Conservation (phyloP, 2,888 invertebrate species). For the Prenolepis imparis region DNA sequence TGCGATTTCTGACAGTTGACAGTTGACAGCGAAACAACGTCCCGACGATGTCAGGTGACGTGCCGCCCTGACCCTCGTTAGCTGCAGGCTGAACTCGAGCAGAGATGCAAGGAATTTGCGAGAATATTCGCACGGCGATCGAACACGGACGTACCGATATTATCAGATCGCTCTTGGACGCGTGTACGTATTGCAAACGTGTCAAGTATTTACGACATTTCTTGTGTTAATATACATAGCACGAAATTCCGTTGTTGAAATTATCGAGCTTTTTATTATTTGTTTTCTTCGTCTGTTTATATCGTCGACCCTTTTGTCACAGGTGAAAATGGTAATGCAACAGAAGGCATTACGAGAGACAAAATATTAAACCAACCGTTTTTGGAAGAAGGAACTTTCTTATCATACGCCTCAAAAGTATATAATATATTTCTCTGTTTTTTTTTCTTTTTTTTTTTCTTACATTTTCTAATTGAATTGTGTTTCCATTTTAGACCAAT, state of each 20-base stretch:
- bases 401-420: slow-evolving; percentile 88
- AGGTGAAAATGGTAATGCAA: slow-evolving; percentile 84
- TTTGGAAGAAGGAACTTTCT: slow-evolving; percentile 87
- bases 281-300: neutral
- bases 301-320: neutral
- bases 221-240: too few species aligned
- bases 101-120: slow-evolving; percentile 86
- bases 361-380: slow-evolving; percentile 87
- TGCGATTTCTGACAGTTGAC: slow-evolving; percentile 18
- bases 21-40: slow-evolving; percentile 63
- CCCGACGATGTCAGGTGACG: slow-evolving; percentile 56
- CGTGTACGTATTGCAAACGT: slow-evolving; percentile 85
- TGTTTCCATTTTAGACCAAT: slow-evolving; percentile 83
- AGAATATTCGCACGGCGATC: slow-evolving; percentile 87
- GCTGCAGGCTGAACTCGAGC: slow-evolving; percentile 48
- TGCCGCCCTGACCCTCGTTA: slow-evolving; percentile 52
- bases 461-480: neutral
- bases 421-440: neutral
- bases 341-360: slow-evolving; percentile 85
- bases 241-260: neutral
- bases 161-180: slow-evolving; percentile 87
- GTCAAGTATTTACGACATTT: neutral
- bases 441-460: neutral
- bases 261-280: neutral
- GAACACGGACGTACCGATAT: slow-evolving; percentile 88